Percentiles rank a stretch among this genome's conserved stretches.
These are phyloP conservation scores for Cairina moschata DNA, from an alignment of 2,113 vertebrate species.

Conservation along the genomic window DNA sequence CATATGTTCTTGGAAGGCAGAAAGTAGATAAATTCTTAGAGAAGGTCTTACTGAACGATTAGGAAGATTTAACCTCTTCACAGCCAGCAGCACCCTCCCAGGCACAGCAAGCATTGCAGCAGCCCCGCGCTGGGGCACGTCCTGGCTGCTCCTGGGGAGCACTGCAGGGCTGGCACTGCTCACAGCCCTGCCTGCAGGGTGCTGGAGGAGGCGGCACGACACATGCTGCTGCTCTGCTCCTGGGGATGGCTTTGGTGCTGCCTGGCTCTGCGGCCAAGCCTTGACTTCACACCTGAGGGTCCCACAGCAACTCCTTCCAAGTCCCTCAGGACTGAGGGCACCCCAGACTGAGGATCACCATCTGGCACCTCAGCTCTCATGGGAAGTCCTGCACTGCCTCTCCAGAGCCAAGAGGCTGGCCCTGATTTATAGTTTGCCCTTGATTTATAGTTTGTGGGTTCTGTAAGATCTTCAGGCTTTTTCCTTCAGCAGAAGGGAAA, in stretches of 20 bases:
- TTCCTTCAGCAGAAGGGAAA: not conserved
- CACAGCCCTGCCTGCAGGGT: not conserved
- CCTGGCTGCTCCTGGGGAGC: not conserved
- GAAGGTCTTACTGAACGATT: constrained; percentile 51
- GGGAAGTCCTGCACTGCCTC: accelerated
- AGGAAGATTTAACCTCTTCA: constrained; percentile 68
- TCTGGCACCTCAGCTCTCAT: not conserved
- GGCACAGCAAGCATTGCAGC: not conserved
- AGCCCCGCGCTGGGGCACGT: accelerated
- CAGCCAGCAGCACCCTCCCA: not conserved
- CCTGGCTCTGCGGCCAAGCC: not conserved
- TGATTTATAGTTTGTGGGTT: not conserved
- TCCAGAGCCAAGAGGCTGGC: not conserved
- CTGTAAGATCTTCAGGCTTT: not conserved
- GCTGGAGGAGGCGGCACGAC: accelerated
- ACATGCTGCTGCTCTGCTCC: not conserved
- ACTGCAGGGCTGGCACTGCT: not conserved
- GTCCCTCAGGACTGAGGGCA: accelerated
- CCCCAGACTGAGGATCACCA: not conserved
- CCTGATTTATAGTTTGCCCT: not conserved
- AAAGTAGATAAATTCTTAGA: constrained; percentile 70
- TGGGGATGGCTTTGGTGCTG: not conserved
- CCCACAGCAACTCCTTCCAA: not conserved
- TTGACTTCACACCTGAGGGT: not conserved
- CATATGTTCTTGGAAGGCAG: constrained; percentile 73